A percentile compares a stretch with the other conserved stretches of the same genome.
These are phyloP conservation scores for Leuciscus waleckii DNA, from an alignment of 2,797 vertebrate species.

Conservation along the genomic window DNA sequence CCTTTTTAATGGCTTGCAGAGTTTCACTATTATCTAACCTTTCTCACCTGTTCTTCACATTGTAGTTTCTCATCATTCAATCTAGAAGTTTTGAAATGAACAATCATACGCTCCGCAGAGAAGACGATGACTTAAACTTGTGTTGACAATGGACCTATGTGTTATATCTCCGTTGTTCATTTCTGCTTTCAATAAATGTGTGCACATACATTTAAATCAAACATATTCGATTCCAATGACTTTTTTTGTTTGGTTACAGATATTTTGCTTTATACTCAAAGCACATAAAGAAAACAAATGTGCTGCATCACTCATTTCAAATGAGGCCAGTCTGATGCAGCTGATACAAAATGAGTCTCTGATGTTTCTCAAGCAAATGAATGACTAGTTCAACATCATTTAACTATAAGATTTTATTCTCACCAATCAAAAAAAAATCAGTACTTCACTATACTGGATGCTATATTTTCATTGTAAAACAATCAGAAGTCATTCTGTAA, in stretches of 20 bases:
- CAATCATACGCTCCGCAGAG: slow-evolving; percentile 34
- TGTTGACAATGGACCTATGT: slow-evolving; percentile 13
- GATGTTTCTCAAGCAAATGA: background rate
- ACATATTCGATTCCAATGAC: background rate
- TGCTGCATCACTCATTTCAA: slow-evolving; percentile 3
- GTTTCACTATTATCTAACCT: background rate
- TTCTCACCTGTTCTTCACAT: slow-evolving; percentile 35
- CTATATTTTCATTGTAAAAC: slow-evolving; percentile 49
- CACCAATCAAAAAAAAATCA: background rate
- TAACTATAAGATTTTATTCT: background rate
- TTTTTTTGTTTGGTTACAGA: background rate
- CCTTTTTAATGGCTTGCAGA: background rate
- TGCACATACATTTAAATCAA: background rate
- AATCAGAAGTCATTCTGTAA: slow-evolving; percentile 52
- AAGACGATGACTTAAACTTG: slow-evolving; percentile 40
- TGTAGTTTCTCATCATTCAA: slow-evolving; percentile 14
- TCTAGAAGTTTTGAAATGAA: slow-evolving; percentile 51
- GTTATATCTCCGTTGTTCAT: background rate
- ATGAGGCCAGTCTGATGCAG: slow-evolving; percentile 16
- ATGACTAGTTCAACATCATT: background rate
- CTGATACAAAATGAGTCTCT: slow-evolving; percentile 2
- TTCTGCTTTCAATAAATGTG: background rate
- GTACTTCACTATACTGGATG: slow-evolving; percentile 1
- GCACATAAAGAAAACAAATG: background rate
- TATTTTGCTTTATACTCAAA: background rate